Evolutionary conservation across 1,140 invertebrate species (phyloP).

Genomic region (Metaphire vulgaris): DNA sequence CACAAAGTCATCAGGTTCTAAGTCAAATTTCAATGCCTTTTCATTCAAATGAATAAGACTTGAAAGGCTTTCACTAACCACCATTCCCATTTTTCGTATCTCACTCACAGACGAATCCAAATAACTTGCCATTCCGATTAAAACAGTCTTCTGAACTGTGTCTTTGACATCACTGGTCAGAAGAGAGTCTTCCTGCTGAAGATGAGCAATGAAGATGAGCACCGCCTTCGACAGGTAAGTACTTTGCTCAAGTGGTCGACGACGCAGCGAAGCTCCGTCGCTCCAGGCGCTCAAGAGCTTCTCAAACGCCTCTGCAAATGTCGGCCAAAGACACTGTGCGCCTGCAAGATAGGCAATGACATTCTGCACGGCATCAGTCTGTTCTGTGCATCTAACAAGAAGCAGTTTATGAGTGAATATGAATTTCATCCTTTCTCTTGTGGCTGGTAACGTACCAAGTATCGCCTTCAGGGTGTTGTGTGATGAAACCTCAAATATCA

Average conservation of each 20-base stretch:
- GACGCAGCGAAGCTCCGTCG: background rate
- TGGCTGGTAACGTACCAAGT: background rate
- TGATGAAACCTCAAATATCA: background rate
- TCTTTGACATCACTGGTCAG: conserved; percentile 8
- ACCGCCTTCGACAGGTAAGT: conserved; percentile 1
- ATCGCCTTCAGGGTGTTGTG: background rate
- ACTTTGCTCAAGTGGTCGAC: conserved; percentile 8
- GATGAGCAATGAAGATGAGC: conserved; percentile 2
- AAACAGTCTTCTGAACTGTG: background rate
- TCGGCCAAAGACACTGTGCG: background rate
- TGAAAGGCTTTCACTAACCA: conserved; percentile 3
- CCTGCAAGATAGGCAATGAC: background rate
- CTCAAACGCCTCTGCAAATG: background rate
- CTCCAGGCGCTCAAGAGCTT: conserved; percentile 8
- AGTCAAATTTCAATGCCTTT: background rate
- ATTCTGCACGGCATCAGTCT: background rate
- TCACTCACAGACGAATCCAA: conserved; percentile 4
- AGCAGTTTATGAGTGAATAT: conserved; percentile 9
- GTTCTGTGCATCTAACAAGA: background rate
- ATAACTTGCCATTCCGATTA: conserved; percentile 6
- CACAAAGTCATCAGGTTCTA: conserved; percentile 2
- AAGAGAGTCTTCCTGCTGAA: background rate
- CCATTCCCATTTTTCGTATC: conserved; percentile 16
- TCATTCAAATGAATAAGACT: background rate
- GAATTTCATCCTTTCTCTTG: background rate